Percentiles rank a stretch among this genome's conserved stretches.
Conservation (phyloP, 2,888 invertebrate species). For the Diplazon laetatorius region DNA sequence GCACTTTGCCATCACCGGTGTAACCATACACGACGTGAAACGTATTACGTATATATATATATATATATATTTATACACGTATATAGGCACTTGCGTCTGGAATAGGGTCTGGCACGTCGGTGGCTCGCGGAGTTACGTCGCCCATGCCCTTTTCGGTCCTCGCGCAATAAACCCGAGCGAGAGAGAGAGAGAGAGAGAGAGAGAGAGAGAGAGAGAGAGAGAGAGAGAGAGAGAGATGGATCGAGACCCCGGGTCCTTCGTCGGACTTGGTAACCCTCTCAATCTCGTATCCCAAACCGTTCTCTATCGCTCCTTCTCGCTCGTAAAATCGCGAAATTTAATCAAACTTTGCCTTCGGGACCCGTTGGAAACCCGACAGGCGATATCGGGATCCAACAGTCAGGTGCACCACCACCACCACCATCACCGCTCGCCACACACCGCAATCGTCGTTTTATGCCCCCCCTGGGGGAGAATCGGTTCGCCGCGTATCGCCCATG, state of each 20-base stretch:
- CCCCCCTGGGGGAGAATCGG: not conserved
- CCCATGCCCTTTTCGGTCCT: constrained; percentile 39
- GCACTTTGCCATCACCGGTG: constrained; percentile 1
- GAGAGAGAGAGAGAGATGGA: constrained; percentile 17
- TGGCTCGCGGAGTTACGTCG: constrained; percentile 25
- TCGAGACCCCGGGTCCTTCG: constrained; percentile 5
- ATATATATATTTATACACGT: constrained; percentile 15
- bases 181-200: constrained; percentile 12
- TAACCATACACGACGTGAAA: not conserved
- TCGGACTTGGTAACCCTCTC: constrained; percentile 31
- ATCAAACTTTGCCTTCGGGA: constrained; percentile 71
- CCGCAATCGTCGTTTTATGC: constrained; percentile 31
- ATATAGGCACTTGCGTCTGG: constrained; percentile 1
- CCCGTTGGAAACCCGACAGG: constrained; percentile 43
- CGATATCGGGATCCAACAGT: constrained; percentile 55
- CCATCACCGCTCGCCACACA: constrained; percentile 2
- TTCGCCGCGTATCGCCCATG: not conserved
- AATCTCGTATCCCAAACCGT: constrained; percentile 37
- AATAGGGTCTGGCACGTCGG: no score
- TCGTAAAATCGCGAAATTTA: constrained; percentile 75
- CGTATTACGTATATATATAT: not conserved
- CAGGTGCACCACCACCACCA: no score
- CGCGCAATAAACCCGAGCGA: constrained; percentile 55
- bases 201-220: no score
- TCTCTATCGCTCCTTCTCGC: constrained; percentile 36